These are phyloP conservation scores for Leuctra nigra DNA, from an alignment of 2,888 invertebrate genomes.

Conservation along the genomic window DNA sequence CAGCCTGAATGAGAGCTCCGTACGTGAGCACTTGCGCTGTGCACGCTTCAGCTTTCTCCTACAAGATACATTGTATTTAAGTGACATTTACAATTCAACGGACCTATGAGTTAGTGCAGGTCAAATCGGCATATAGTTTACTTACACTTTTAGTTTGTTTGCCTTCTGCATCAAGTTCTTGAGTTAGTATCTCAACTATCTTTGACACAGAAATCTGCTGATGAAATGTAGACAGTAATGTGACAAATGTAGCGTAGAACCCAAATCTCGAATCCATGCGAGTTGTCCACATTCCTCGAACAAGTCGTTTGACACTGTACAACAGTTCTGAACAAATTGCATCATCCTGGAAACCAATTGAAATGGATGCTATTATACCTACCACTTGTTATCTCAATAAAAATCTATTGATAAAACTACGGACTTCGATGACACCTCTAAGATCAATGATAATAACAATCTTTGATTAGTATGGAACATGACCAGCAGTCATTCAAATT, in stretches of 20 bases:
- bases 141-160: constrained; percentile 61
- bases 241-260: constrained; percentile 61
- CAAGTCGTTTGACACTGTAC: constrained; percentile 60
- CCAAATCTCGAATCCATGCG: constrained; percentile 56
- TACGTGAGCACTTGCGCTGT: constrained; percentile 64
- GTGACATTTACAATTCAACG: too few relatives aligned
- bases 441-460: too few relatives aligned
- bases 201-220: constrained; percentile 46
- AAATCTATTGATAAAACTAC: too few relatives aligned
- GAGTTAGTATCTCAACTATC: constrained; percentile 53
- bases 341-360: constrained; percentile 48
- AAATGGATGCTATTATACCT: too few relatives aligned
- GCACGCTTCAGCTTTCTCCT: constrained; percentile 69
- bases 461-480: too few relatives aligned
- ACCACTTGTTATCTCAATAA: too few relatives aligned
- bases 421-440: too few relatives aligned
- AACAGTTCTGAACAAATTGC: constrained; percentile 47
- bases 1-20: constrained; percentile 62
- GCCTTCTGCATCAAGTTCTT: constrained; percentile 55
- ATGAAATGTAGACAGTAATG: constrained; percentile 48
- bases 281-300: constrained; percentile 66
- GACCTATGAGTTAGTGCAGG: too few relatives aligned
- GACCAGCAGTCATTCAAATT: too few relatives aligned
- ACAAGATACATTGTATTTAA: constrained; percentile 31
- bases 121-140: too few relatives aligned